Percentiles rank a stretch among this genome's conserved stretches.
Evolutionary conservation across 64 coral and sea anemone species (phyloP).

Genomic region (Porites australiensis): DNA sequence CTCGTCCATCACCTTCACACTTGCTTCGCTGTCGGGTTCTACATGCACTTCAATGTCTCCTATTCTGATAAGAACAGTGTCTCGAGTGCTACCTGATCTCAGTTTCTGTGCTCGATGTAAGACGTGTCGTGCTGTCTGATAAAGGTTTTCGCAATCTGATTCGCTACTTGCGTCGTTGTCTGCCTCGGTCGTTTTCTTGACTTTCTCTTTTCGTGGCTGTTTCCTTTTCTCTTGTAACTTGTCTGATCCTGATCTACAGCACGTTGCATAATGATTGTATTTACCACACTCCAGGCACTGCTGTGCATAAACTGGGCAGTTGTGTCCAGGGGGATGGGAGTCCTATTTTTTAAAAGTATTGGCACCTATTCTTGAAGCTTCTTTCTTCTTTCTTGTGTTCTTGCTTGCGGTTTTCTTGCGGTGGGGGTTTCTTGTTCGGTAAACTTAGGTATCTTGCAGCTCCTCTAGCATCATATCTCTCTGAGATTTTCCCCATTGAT

Average conservation of each 20-base stretch:
- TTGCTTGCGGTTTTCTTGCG: no score
- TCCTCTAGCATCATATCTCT: no score
- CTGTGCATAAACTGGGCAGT: not conserved
- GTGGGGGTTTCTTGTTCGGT: no score
- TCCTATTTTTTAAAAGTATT: no score
- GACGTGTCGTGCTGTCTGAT: constrained; percentile 43
- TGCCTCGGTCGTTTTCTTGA: constrained; percentile 21
- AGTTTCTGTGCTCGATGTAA: constrained; percentile 60
- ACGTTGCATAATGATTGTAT: constrained; percentile 77
- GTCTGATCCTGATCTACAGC: constrained; percentile 21
- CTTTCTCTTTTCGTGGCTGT: constrained; percentile 23
- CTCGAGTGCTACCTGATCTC: constrained; percentile 41
- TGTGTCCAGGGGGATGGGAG: no score
- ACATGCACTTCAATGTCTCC: constrained; percentile 69
- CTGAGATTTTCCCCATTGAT: no score
- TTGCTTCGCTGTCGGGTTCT: constrained; percentile 67
- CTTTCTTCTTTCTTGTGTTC: no score
- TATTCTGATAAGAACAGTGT: constrained; percentile 65
- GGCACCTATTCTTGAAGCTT: no score
- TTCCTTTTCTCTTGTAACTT: not conserved
- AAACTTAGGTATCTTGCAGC: no score
- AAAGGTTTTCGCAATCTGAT: constrained; percentile 64
- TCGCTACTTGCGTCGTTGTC: constrained; percentile 18
- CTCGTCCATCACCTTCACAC: constrained; percentile 82
- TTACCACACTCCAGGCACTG: constrained; percentile 79